These are phyloP conservation scores for Lagria hirta DNA, from an alignment of 2,888 invertebrate species.

Conservation along the genomic window DNA sequence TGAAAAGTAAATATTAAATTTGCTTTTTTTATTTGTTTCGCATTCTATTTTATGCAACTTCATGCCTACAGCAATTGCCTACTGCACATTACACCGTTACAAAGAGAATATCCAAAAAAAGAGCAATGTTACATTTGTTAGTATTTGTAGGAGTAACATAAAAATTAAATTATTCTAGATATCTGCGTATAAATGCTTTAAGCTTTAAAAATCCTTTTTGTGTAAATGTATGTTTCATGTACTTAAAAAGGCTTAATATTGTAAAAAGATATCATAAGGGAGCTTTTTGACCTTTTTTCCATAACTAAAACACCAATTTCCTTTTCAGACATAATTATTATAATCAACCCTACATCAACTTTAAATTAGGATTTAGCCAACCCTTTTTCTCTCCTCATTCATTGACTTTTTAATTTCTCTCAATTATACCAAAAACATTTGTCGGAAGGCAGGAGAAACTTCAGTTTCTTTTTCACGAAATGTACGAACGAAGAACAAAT, in stretches of 20 bases:
- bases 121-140: no score
- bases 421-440: slow-evolving; percentile 34
- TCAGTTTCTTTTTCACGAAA: slow-evolving; percentile 24
- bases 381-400: slow-evolving; percentile 20
- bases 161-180: no score
- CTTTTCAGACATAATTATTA: slow-evolving; percentile 17
- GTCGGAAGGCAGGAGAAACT: slow-evolving; percentile 10
- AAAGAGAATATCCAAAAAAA: no score
- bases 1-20: no score
- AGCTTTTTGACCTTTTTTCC: slow-evolving; percentile 15
- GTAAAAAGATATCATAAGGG: slow-evolving; percentile 14
- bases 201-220: no score
- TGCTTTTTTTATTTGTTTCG: no score
- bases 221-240: slow-evolving; percentile 22
- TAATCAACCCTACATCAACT: slow-evolving; percentile 18
- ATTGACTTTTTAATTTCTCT: slow-evolving; percentile 36
- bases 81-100: no score
- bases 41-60: no score
- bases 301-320: slow-evolving; percentile 22
- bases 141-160: no score
- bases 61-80: no score
- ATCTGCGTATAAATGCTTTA: no score
- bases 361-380: slow-evolving; percentile 26
- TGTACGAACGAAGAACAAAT: slow-evolving; percentile 36
- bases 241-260: slow-evolving; percentile 21